Percentiles rank a stretch among this genome's conserved stretches.
Conservation (phyloP, 2,888 invertebrate species). For the Drosophila sordidula region DNA sequence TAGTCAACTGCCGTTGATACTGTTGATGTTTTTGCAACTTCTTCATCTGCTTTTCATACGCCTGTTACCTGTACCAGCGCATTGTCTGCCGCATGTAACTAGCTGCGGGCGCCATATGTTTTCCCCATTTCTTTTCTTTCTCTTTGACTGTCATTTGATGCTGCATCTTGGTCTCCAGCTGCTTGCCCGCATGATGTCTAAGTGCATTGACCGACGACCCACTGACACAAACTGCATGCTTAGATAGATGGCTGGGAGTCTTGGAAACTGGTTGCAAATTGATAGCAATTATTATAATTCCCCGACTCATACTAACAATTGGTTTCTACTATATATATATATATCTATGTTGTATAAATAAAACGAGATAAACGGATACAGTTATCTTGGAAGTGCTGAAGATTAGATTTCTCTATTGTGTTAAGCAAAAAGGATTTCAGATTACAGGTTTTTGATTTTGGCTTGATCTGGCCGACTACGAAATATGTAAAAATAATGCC, state of each 20-base stretch:
- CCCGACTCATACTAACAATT: not conserved
- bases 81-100: constrained; percentile 63
- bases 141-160: constrained; percentile 35
- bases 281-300: constrained; percentile 7
- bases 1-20: constrained; percentile 29
- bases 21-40: constrained; percentile 36
- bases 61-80: constrained; percentile 37
- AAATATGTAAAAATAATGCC: too few relatives aligned
- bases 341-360: too few relatives aligned
- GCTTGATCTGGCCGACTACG: too few relatives aligned
- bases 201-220: constrained; percentile 69
- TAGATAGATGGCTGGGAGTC: not conserved
- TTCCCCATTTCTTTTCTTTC: constrained; percentile 54
- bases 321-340: too few relatives aligned
- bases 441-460: too few relatives aligned
- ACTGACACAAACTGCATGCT: constrained; percentile 49
- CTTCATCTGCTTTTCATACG: constrained; percentile 36
- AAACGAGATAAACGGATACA: too few relatives aligned
- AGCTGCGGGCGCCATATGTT: constrained; percentile 70
- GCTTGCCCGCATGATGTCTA: constrained; percentile 25
- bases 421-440: too few relatives aligned
- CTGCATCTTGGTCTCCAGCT: constrained; percentile 43
- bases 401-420: too few relatives aligned
- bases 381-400: too few relatives aligned
- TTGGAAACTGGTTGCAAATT: constrained; percentile 10